Conservation (phyloP, 2,113 vertebrate species). For the Cyphomyrus discorhynchus region DNA sequence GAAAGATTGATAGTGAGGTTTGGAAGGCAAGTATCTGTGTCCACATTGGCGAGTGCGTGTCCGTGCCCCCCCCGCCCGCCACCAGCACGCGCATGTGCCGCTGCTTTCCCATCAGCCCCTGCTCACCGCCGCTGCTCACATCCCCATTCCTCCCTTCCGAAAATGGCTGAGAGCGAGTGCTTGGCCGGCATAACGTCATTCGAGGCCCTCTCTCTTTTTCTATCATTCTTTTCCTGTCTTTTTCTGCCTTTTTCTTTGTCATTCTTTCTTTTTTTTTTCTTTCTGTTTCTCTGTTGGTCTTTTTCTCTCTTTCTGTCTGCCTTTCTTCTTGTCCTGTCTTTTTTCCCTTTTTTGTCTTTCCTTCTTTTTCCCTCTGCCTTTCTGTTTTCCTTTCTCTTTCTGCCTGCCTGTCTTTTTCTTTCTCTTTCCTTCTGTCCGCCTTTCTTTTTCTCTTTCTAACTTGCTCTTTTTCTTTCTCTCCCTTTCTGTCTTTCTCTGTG, state of each 20-base stretch:
- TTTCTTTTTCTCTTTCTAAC: background rate
- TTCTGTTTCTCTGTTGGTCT: background rate
- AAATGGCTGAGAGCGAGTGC: background rate
- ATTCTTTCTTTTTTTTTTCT: background rate
- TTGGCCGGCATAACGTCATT: background rate
- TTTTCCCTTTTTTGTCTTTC: background rate
- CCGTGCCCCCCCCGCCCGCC: background rate
- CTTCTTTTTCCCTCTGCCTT: background rate
- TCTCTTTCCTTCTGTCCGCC: background rate
- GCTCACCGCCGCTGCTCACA: background rate
- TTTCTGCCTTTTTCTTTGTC: background rate
- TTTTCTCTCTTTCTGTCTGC: background rate
- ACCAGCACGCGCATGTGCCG: slow-evolving; percentile 58
- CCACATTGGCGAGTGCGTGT: slow-evolving; percentile 45
- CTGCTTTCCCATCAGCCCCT: slow-evolving; percentile 45
- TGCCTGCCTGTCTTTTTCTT: slow-evolving; percentile 9
- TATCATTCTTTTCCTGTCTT: slow-evolving; percentile 6
- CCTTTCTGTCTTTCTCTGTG: background rate
- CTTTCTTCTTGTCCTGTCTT: background rate
- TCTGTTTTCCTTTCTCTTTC: background rate
- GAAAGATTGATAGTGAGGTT: slow-evolving; percentile 99
- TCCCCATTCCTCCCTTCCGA: background rate
- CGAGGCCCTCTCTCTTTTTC: background rate
- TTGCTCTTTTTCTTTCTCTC: background rate
- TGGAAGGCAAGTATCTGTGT: slow-evolving; percentile 94